A percentile compares a stretch with the other conserved stretches of the same genome.
Conservation (phyloP, 2,797 vertebrate genomes). For the Todus mexicanus region DNA sequence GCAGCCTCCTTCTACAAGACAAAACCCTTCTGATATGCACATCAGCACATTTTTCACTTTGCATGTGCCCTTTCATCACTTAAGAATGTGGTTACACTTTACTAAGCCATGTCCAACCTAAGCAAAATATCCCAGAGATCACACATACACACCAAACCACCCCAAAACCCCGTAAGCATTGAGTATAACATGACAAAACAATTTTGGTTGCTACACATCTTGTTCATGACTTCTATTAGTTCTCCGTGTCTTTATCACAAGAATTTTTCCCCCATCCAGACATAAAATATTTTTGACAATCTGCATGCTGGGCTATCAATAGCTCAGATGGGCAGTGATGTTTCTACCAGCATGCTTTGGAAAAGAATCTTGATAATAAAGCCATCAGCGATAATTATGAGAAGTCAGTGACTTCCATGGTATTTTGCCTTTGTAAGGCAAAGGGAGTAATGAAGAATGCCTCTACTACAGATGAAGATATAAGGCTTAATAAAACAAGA, state of each 20-base stretch:
- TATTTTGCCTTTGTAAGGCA: background rate
- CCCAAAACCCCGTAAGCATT: background rate
- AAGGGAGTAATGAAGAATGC: background rate
- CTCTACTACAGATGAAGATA: background rate
- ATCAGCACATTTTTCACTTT: background rate
- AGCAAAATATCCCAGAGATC: background rate
- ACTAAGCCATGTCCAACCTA: background rate
- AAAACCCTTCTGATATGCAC: background rate
- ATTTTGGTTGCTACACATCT: background rate
- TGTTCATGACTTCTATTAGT: background rate
- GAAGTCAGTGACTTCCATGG: background rate
- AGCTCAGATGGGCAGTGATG: background rate
- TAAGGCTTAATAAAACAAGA: background rate
- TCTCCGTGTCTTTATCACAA: background rate
- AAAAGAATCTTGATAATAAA: slow-evolving; percentile 2
- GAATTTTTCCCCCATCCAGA: background rate
- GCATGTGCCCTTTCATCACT: background rate
- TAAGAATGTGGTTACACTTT: background rate
- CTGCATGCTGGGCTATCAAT: background rate
- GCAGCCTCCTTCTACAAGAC: background rate
- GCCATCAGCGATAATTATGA: background rate
- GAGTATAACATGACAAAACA: background rate
- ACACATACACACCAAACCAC: background rate
- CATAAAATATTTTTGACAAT: background rate
- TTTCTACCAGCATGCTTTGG: background rate